phyloP scores from a whole-genome alignment of 2,888 invertebrate species.

The Tortricodes alternella region DNA sequence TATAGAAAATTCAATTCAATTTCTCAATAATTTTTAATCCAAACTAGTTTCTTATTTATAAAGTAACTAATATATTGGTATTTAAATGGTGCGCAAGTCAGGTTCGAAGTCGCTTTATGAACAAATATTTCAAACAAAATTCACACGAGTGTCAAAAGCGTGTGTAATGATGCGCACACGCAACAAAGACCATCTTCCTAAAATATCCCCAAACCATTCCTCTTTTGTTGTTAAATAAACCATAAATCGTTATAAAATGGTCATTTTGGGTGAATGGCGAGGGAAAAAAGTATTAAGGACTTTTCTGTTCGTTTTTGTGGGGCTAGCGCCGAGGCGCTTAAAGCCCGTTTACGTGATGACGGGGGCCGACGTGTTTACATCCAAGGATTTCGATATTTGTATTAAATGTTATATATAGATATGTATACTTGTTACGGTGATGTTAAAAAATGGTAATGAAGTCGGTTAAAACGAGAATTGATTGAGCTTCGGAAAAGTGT shows the following conservation, averaged over 20 bases:
- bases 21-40: too few species aligned
- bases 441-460: too few species aligned
- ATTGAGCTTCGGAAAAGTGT: conserved; percentile 2
- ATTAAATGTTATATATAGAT: conserved; percentile 21
- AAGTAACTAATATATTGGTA: too few species aligned
- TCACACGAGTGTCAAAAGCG: conserved; percentile 57
- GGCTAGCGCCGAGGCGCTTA: conserved; percentile 74
- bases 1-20: too few species aligned
- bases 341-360: conserved; percentile 62
- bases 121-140: background rate
- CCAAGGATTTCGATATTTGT: conserved; percentile 37
- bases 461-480: conserved; percentile 10
- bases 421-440: too few species aligned
- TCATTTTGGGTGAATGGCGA: conserved; percentile 66
- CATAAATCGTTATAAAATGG: conserved; percentile 80
- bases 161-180: conserved; percentile 67
- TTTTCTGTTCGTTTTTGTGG: conserved; percentile 50
- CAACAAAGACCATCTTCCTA: conserved; percentile 61
- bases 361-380: conserved; percentile 46
- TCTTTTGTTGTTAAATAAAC: conserved; percentile 80
- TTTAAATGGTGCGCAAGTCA: too few species aligned
- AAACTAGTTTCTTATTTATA: too few species aligned
- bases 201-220: conserved; percentile 52
- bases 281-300: conserved; percentile 51
- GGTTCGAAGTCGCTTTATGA: background rate